Conservation (phyloP, 2,113 vertebrate genomes). For the Dromaius novaehollandiae region DNA sequence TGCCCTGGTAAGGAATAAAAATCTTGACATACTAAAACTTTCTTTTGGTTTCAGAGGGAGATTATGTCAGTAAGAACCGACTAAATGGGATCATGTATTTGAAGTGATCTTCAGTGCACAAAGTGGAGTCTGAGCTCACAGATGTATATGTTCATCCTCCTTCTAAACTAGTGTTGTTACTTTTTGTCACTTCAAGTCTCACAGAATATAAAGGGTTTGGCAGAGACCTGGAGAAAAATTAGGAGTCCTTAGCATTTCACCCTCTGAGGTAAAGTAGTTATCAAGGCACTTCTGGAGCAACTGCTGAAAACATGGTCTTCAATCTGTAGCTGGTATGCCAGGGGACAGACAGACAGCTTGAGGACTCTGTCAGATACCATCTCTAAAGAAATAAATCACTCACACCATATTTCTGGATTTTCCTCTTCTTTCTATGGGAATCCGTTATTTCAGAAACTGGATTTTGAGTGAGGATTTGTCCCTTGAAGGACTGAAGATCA, state of each 20-base stretch:
- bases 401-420: not conserved
- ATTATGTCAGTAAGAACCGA: not conserved
- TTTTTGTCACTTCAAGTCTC: not conserved
- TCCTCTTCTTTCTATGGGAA: not conserved
- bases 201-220: not conserved
- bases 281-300: not conserved
- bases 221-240: not conserved
- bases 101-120: not conserved
- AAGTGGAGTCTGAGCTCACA: not conserved
- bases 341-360: not conserved
- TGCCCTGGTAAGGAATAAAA: slow-evolving; percentile 18
- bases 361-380: not conserved
- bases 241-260: not conserved
- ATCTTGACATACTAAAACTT: not conserved
- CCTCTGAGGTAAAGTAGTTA: not conserved
- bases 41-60: not conserved
- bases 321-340: not conserved
- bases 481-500: not conserved
- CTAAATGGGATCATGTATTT: not conserved
- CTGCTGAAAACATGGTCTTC: not conserved
- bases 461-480: not conserved
- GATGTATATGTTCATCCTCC: not conserved
- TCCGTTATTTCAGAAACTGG: not conserved
- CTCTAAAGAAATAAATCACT: not conserved
- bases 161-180: not conserved